phyloP scores from a whole-genome alignment of 2,888 invertebrate species.

The Melangyna quadrimaculata region DNA sequence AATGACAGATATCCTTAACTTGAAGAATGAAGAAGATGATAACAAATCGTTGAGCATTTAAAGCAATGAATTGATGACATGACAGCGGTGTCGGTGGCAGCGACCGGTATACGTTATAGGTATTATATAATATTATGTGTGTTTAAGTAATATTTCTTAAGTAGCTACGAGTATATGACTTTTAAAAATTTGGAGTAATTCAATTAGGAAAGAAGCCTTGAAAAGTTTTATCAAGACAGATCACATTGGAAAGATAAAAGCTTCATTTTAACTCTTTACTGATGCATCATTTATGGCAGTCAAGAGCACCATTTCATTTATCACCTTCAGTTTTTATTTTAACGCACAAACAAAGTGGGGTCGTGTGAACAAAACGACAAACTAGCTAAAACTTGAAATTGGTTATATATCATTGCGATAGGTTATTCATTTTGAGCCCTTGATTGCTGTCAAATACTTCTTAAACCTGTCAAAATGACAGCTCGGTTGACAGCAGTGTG shows the following conservation, averaged over 20 bases:
- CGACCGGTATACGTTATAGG: too few relatives aligned
- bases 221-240: not conserved
- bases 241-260: not conserved
- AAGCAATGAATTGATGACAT: slow-evolving; percentile 65
- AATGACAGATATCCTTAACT: slow-evolving; percentile 78
- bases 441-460: too few relatives aligned
- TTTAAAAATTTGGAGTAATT: not conserved
- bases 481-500: too few relatives aligned
- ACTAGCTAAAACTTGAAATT: too few relatives aligned
- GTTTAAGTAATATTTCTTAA: not conserved
- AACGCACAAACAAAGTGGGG: too few relatives aligned
- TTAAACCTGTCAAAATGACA: too few relatives aligned
- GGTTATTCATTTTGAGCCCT: too few relatives aligned
- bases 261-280: not conserved
- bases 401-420: too few relatives aligned
- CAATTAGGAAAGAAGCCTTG: slow-evolving; percentile 38
- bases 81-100: slow-evolving; percentile 17
- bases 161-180: not conserved
- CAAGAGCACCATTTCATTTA: too few relatives aligned
- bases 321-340: too few relatives aligned
- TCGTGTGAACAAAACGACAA: too few relatives aligned
- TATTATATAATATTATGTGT: slow-evolving; percentile 5
- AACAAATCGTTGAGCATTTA: slow-evolving; percentile 68
- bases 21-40: slow-evolving; percentile 60
- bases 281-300: not conserved